Percentiles rank a stretch among this genome's conserved stretches.
These are phyloP conservation scores for Chelonoidis abingdonii DNA, from an alignment of 2,113 vertebrate genomes.

Conservation along the genomic window DNA sequence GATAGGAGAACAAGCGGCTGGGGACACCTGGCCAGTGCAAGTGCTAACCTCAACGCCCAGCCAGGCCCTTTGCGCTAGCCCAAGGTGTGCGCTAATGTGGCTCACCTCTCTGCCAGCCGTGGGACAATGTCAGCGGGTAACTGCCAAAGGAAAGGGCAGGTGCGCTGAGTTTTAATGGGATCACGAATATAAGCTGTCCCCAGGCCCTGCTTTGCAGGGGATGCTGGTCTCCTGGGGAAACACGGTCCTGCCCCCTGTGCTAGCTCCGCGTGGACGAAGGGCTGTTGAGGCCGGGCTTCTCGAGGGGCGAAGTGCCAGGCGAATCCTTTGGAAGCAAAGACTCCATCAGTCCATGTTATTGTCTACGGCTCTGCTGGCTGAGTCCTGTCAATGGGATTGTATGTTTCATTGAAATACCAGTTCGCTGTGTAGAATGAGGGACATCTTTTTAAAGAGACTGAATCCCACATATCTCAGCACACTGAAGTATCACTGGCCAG, in stretches of 20 bases:
- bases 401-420: too few relatives aligned
- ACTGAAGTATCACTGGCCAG: too few relatives aligned
- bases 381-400: not conserved
- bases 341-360: not conserved
- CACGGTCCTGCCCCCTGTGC: too few relatives aligned
- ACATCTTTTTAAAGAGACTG: too few relatives aligned
- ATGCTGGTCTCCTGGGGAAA: not conserved
- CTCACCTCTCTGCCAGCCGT: not conserved
- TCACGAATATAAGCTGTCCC: not conserved
- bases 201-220: not conserved
- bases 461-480: too few relatives aligned
- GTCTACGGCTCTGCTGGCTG: not conserved
- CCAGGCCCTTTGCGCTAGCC: too few relatives aligned
- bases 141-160: not conserved
- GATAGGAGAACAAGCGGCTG: too few relatives aligned
- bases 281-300: not conserved
- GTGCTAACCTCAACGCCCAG: not conserved
- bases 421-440: too few relatives aligned
- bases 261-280: not conserved
- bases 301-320: conserved; percentile 8
- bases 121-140: not conserved
- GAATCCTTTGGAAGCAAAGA: not conserved
- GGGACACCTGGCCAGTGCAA: not conserved
- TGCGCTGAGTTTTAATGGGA: not conserved
- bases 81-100: not conserved